A percentile compares a stretch with the other conserved stretches of the same genome.
phyloP scores from a whole-genome alignment of 2,113 vertebrate genomes.

The Pelusios castaneus region DNA sequence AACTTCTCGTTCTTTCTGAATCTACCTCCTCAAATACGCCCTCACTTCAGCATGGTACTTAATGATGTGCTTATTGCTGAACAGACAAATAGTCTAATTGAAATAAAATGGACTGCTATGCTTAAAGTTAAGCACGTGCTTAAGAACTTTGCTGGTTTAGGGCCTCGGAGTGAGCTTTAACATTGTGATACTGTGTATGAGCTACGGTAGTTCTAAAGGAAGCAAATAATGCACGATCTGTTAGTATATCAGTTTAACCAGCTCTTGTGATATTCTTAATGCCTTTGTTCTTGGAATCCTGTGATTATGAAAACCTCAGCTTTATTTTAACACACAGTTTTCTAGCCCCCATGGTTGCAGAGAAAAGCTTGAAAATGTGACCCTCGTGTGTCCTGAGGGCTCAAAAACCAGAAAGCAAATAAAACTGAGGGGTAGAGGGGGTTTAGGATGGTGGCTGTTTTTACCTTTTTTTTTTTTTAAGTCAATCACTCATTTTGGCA shows the following conservation, averaged over 20 bases:
- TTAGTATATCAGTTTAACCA: background rate
- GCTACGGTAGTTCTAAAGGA: background rate
- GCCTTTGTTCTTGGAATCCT: background rate
- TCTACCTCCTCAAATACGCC: background rate
- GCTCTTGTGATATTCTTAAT: background rate
- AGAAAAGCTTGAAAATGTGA: background rate
- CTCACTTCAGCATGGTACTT: background rate
- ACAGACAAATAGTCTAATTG: fast-evolving
- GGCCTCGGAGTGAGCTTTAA: background rate
- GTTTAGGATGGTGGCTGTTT: background rate
- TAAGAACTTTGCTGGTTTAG: background rate
- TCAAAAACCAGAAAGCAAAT: background rate
- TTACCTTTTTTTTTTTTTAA: background rate
- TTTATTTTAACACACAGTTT: background rate
- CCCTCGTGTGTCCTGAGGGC: background rate
- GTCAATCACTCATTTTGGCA: background rate
- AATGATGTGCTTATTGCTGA: background rate
- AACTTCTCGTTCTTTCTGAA: background rate
- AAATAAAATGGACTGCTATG: background rate
- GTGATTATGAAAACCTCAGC: background rate
- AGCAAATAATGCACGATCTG: conserved; percentile 10
- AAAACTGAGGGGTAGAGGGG: background rate
- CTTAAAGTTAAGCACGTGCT: conserved; percentile 1
- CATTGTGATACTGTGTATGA: background rate
- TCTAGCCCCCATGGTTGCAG: background rate